Conservation (phyloP, 2,113 vertebrate species). For the Cebidichthys violaceus region DNA sequence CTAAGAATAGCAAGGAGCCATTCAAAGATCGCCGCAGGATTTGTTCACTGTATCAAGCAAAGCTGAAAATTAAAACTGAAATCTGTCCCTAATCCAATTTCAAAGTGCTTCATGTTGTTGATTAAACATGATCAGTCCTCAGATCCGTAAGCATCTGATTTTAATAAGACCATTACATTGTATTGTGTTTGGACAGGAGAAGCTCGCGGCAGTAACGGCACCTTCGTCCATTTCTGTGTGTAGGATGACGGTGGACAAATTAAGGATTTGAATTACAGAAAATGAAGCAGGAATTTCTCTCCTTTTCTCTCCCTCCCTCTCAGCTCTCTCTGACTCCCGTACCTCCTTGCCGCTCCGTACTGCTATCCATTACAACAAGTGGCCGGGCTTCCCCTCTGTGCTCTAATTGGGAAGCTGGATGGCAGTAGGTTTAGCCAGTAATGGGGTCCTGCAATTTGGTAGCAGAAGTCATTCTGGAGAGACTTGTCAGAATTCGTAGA, state of each 20-base stretch:
- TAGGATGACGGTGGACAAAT: conserved; percentile 10
- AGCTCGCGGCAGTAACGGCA: conserved; percentile 8
- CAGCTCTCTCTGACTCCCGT: conserved; percentile 33
- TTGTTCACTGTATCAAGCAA: conserved; percentile 34
- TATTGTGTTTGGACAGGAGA: conserved; percentile 30
- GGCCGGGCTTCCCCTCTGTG: conserved; percentile 54
- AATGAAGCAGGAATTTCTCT: conserved; percentile 26
- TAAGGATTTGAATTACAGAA: conserved; percentile 34
- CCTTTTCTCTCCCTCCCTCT: conserved; percentile 4
- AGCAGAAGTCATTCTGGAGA: conserved; percentile 71
- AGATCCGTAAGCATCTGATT: conserved; percentile 46
- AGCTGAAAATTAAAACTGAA: conserved; percentile 47
- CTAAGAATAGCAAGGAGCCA: conserved; percentile 15
- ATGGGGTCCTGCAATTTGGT: conserved; percentile 78
- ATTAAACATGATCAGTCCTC: conserved; percentile 44
- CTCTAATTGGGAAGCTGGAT: conserved; percentile 83
- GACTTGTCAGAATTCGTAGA: conserved; percentile 76
- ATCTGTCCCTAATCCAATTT: conserved; percentile 50
- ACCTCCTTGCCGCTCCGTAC: conserved; percentile 13
- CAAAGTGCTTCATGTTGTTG: conserved; percentile 26
- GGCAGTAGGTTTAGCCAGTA: conserved; percentile 79
- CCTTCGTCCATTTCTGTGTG: conserved; percentile 2
- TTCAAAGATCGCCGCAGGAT: conserved; percentile 15
- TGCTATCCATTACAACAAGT: conserved; percentile 67
- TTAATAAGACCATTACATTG: conserved; percentile 28